Conservation (phyloP, 2,888 invertebrate species). For the Silvanus unidentatus region DNA sequence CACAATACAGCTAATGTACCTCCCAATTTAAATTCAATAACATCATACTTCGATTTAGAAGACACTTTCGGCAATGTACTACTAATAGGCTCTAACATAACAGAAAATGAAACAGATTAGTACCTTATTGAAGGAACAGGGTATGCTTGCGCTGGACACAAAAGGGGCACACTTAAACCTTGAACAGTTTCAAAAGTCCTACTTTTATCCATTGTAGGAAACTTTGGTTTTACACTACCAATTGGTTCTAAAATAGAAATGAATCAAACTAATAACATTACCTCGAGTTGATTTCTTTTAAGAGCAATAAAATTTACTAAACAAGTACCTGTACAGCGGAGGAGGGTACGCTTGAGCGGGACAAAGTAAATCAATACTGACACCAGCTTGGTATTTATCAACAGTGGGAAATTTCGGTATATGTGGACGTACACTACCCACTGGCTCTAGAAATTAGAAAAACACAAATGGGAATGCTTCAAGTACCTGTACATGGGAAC, state of each 20-base stretch:
- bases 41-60: conserved; percentile 41
- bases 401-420: conserved; percentile 2
- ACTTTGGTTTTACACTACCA: conserved; percentile 57
- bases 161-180: conserved; percentile 54
- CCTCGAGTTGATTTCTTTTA: conserved; percentile 1
- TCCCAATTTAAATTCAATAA: conserved; percentile 30
- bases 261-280: conserved; percentile 3
- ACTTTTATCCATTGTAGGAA: conserved; percentile 59
- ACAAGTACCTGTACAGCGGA: conserved; percentile 48
- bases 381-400: conserved; percentile 28
- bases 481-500: conserved; percentile 50
- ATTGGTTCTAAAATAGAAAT: conserved; percentile 49
- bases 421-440: conserved; percentile 35
- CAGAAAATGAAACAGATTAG: conserved; percentile 24
- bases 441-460: conserved; percentile 41
- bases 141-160: conserved; percentile 72
- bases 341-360: conserved; percentile 63
- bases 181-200: conserved; percentile 53
- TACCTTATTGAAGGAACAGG: conserved; percentile 71
- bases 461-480: too few species aligned
- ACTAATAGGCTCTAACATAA: conserved; percentile 48
- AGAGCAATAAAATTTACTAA: too few species aligned
- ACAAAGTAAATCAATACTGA: conserved; percentile 51
- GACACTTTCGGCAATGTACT: conserved; percentile 49
- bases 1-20: conserved; percentile 55